Evolutionary conservation across 2,113 vertebrate genomes (phyloP), one percentile per base, ranked within the genome.

Genomic region (Micromys minutus): DNA sequence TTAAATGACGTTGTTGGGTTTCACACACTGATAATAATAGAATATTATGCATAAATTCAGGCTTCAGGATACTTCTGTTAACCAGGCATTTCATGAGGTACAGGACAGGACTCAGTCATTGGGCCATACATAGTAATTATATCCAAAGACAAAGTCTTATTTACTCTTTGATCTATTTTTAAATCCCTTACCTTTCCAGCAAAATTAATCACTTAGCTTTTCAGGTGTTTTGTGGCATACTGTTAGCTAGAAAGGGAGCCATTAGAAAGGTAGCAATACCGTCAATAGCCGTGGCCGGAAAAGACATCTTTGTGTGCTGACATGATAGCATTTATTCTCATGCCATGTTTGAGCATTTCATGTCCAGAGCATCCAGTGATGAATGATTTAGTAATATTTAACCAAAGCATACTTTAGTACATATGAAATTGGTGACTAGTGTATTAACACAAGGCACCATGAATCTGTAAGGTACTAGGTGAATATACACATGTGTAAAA

Each of bases 91-190:
- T 3, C 21, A 42, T 34, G 71, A 71, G 50, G 42, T 69, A 7
- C 4, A 45, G 45, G 76, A 29, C 72, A 59, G 59, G 67, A 57
- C 29, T 77, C n/a, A 86, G 7, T 2, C 67, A 12, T 79, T 80
- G 15, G n/a, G 59, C 61, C 12, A 55, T 19, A 39, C 76, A 8
- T 59, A 50, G 7, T 42, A 61, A 26, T 12, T 77, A 50, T 42
- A 42, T 36, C 22, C 83, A 89, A n/a, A 31, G 22, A 39, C 11
- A 77, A 65, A 31, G 5, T 63, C 36, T 79, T 63, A 50, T 7
- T 88, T 77, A 59, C 42, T 45, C 36, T 69, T 74, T 93, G 45
- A 71, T 71, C n/a, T 85, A 39, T 57, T 95, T 52, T 16, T 91
- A 65, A 89, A 74, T 15, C n/a, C 1, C 2, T 63, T 74, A 52